Percentiles rank a stretch among this genome's conserved stretches.
phyloP scores from a whole-genome alignment of 2,888 invertebrate genomes.

The Brenthis ino region DNA sequence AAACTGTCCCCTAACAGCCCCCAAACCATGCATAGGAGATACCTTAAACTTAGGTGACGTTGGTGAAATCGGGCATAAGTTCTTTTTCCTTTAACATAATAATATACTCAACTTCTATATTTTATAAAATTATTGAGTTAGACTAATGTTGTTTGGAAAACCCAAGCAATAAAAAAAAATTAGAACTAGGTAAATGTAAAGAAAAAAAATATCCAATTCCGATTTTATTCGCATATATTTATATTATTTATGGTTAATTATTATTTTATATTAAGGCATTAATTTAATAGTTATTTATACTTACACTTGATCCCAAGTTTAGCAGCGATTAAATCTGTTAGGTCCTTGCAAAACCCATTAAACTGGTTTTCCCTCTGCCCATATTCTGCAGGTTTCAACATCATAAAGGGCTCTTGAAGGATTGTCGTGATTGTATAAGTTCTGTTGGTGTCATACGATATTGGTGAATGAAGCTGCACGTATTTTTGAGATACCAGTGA shows the following conservation, averaged over 20 bases:
- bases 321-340: slow-evolving; percentile 91
- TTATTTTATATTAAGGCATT: too few relatives aligned
- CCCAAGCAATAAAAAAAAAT: too few relatives aligned
- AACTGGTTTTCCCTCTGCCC: slow-evolving; percentile 89
- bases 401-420: slow-evolving; percentile 94
- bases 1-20: too few relatives aligned
- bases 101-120: background rate
- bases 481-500: slow-evolving; percentile 89
- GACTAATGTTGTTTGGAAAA: too few relatives aligned
- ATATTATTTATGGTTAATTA: too few relatives aligned
- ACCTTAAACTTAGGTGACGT: too few relatives aligned
- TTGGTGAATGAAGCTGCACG: slow-evolving; percentile 84
- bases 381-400: slow-evolving; percentile 85
- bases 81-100: too few relatives aligned
- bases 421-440: slow-evolving; percentile 94
- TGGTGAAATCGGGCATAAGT: too few relatives aligned
- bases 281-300: background rate
- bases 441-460: slow-evolving; percentile 89
- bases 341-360: slow-evolving; percentile 96
- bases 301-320: slow-evolving; percentile 93
- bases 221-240: too few relatives aligned
- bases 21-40: too few relatives aligned
- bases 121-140: background rate
- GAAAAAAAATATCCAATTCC: too few relatives aligned
- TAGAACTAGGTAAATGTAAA: too few relatives aligned